These are phyloP conservation scores for Syrmaticus mikado DNA, from an alignment of 2,113 vertebrate species.

Conservation along the genomic window DNA sequence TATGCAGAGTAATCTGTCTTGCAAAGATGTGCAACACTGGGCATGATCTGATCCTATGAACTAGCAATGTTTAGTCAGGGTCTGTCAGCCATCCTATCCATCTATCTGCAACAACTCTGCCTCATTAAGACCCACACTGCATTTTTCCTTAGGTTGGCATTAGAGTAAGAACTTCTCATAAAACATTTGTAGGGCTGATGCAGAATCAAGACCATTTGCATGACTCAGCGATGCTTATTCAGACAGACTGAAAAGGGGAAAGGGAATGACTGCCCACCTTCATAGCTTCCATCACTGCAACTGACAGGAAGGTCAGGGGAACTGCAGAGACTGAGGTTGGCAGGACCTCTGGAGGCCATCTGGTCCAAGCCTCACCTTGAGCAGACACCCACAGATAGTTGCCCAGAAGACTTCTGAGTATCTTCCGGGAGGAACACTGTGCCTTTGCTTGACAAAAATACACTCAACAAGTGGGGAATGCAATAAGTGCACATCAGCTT, in stretches of 20 bases:
- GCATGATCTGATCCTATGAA: not conserved
- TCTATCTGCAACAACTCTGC: not conserved
- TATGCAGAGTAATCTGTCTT: rapidly evolving
- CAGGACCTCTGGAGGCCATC: not conserved
- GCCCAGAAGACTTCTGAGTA: not conserved
- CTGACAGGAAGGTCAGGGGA: rapidly evolving
- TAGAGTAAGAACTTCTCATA: not conserved
- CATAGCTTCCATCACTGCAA: not conserved
- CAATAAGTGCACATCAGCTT: not conserved
- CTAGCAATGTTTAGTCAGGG: not conserved
- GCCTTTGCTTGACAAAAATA: not conserved
- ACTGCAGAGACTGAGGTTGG: not conserved
- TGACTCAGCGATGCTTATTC: not conserved
- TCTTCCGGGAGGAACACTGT: not conserved
- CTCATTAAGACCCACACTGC: not conserved
- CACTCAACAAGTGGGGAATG: not conserved
- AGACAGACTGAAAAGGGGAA: not conserved
- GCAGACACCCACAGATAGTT: not conserved
- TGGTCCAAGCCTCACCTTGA: not conserved
- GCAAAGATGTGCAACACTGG: not conserved
- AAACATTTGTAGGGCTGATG: not conserved
- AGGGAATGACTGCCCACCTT: not conserved
- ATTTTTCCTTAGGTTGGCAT: not conserved
- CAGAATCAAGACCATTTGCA: not conserved
- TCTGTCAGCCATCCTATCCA: not conserved